These are phyloP conservation scores for Dermolepida albohirtum DNA, from an alignment of 2,888 invertebrate genomes.

Conservation along the genomic window DNA sequence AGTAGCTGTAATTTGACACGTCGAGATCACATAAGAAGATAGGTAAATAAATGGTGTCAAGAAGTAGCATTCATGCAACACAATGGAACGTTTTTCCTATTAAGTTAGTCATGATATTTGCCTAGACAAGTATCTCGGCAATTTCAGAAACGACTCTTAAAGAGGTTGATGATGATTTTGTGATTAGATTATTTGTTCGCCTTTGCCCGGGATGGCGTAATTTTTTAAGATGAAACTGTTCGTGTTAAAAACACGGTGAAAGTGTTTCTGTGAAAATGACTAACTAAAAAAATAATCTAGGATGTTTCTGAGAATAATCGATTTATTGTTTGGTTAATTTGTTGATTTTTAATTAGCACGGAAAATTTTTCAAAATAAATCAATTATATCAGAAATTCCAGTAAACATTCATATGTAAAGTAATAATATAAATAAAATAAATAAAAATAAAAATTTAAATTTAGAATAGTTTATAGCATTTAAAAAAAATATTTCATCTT, in stretches of 20 bases:
- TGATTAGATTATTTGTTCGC: constrained; percentile 15
- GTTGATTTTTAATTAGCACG: no score
- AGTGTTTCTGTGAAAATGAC: constrained; percentile 17
- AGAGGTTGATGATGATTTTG: constrained; percentile 25
- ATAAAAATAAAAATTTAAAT: no score
- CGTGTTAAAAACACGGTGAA: constrained; percentile 8
- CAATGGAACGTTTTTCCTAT: constrained; percentile 23
- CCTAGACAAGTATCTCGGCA: constrained; percentile 22
- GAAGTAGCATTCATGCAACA: constrained; percentile 29
- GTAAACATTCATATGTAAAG: no score
- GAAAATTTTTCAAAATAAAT: no score
- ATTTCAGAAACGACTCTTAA: constrained; percentile 28
- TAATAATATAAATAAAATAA: no score
- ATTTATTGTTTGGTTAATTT: no score
- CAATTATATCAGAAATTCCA: no score
- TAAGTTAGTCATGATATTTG: constrained; percentile 29
- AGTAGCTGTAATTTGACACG: constrained; percentile 29
- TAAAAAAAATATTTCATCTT: no score
- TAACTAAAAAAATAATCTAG: neutral
- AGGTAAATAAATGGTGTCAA: constrained; percentile 27
- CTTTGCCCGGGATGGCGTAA: neutral
- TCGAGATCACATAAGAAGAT: constrained; percentile 26
- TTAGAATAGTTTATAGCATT: no score
- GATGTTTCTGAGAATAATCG: neutral
- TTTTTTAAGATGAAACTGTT: constrained; percentile 17